phyloP scores from a whole-genome alignment of 2,113 vertebrate species.

The Corvus moneduloides region DNA sequence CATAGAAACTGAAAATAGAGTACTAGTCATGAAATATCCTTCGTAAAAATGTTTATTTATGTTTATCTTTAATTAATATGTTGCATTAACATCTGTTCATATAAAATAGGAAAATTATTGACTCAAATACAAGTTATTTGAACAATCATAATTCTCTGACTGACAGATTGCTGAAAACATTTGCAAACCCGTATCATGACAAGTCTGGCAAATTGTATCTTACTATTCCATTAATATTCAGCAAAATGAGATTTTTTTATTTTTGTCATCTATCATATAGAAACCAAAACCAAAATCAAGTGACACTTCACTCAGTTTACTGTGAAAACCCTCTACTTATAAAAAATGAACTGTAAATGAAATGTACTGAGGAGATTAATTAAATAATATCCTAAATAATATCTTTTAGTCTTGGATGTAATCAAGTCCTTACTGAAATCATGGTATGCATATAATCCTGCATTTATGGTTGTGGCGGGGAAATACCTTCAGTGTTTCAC shows the following conservation, averaged over 20 bases:
- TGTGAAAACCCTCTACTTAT: background rate
- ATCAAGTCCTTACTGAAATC: background rate
- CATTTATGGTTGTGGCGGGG: background rate
- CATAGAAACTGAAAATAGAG: background rate
- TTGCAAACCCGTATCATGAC: background rate
- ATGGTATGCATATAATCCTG: background rate
- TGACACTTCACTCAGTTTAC: background rate
- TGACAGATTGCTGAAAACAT: background rate
- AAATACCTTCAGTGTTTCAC: background rate
- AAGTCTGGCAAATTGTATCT: background rate
- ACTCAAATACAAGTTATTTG: background rate
- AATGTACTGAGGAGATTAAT: background rate
- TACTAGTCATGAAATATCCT: background rate
- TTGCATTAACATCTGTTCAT: background rate
- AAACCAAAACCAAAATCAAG: conserved; percentile 20
- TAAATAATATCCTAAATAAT: background rate
- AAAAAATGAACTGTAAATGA: conserved; percentile 1
- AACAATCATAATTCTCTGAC: background rate
- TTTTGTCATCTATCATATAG: background rate
- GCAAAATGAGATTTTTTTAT: background rate
- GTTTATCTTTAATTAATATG: background rate
- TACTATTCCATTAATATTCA: background rate
- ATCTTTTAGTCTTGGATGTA: background rate
- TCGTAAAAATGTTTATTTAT: background rate
- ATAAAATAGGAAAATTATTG: background rate